Conservation (phyloP, 2,888 invertebrate genomes). For the Ochlodes sylvanus region DNA sequence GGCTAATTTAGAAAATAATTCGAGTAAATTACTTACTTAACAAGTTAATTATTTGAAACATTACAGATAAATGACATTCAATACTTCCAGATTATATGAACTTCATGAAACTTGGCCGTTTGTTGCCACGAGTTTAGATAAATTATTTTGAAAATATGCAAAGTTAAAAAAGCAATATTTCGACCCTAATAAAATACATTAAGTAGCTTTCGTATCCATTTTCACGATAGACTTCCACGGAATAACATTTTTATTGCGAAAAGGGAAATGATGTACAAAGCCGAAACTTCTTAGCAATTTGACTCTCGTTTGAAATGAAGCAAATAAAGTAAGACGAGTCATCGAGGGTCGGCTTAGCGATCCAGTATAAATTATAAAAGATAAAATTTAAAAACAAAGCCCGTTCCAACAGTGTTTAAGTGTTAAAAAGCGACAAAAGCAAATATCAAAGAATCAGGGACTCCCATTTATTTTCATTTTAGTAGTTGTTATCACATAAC, state of each 20-base stretch:
- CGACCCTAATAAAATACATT: constrained; percentile 20
- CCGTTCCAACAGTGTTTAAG: constrained; percentile 48
- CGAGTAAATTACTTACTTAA: too few relatives aligned
- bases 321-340: constrained; percentile 67
- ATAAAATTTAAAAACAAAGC: constrained; percentile 50
- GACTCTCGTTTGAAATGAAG: constrained; percentile 68
- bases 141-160: not conserved
- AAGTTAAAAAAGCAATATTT: constrained; percentile 21
- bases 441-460: constrained; percentile 38
- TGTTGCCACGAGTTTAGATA: not conserved
- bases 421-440: constrained; percentile 48
- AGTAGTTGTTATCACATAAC: constrained; percentile 25
- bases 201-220: constrained; percentile 29
- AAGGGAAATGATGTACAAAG: constrained; percentile 54
- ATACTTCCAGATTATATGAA: too few relatives aligned
- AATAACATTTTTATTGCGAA: constrained; percentile 38
- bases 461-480: constrained; percentile 20
- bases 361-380: constrained; percentile 60
- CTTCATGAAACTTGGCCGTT: not conserved
- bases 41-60: too few relatives aligned
- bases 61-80: too few relatives aligned
- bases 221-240: constrained; percentile 32
- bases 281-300: constrained; percentile 69
- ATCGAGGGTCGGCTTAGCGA: constrained; percentile 62
- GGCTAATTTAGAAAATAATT: too few relatives aligned